phyloP scores from a whole-genome alignment of 2,797 vertebrate species.

The Sebastolobus alascanus region DNA sequence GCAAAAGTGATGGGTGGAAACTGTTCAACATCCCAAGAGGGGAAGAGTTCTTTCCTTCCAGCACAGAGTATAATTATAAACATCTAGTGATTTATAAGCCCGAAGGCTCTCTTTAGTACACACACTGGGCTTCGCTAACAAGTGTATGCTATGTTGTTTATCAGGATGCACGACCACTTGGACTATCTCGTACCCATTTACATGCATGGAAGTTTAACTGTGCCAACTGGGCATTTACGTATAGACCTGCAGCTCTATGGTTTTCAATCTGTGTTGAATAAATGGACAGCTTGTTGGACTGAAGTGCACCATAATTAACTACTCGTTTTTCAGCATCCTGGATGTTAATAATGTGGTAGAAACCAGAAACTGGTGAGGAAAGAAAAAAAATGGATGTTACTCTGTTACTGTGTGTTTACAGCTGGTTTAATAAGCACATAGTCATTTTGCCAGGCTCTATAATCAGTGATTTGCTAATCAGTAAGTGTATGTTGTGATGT shows the following conservation, averaged over 20 bases:
- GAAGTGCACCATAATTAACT: slow-evolving; percentile 4
- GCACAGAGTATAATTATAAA: slow-evolving; percentile 42
- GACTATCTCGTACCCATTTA: slow-evolving; percentile 13
- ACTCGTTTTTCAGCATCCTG: background rate
- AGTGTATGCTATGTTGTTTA: slow-evolving; percentile 14
- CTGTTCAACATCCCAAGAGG: slow-evolving; percentile 46
- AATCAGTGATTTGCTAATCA: slow-evolving; percentile 47
- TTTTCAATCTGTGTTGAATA: background rate
- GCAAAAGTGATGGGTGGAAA: slow-evolving; percentile 49
- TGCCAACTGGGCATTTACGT: background rate
- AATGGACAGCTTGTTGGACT: slow-evolving; percentile 4
- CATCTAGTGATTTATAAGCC: slow-evolving; percentile 41
- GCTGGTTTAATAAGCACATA: slow-evolving; percentile 49
- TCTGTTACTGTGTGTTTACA: slow-evolving; percentile 8
- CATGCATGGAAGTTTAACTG: slow-evolving; percentile 7
- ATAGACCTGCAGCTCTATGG: slow-evolving; percentile 15
- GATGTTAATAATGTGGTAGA: slow-evolving; percentile 11
- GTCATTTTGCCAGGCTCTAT: slow-evolving; percentile 42
- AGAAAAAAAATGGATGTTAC: background rate
- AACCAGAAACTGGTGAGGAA: background rate
- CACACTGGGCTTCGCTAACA: slow-evolving; percentile 22
- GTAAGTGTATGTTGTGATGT: slow-evolving; percentile 18
- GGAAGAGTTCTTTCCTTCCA: slow-evolving; percentile 35
- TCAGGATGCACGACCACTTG: slow-evolving; percentile 26
- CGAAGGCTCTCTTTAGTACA: slow-evolving; percentile 32